phyloP scores from a whole-genome alignment of 1,140 invertebrate genomes.

The Caenorhabditis elegans region WBcel235 BX284604.4:6855001-6855500 shows the following conservation, averaged over 20 bases:
- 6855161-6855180: neutral
- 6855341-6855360: neutral
- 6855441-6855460: too few relatives aligned
- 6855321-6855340: too few relatives aligned
- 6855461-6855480: too few relatives aligned
- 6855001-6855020: neutral
- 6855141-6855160: neutral
- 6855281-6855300: neutral
- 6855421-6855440: too few relatives aligned
- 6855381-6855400: too few relatives aligned
- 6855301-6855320: too few relatives aligned
- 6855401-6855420: neutral
- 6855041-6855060: neutral
- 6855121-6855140: neutral
- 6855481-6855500: too few relatives aligned
- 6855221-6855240: conserved; percentile 13
- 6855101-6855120: too few relatives aligned
- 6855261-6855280: neutral
- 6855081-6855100: conserved; percentile 25
- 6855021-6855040: conserved; percentile 23
- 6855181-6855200: neutral
- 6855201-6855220: neutral
- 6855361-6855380: neutral
- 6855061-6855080: neutral
- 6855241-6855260: conserved; percentile 13